A percentile compares a stretch with the other conserved stretches of the same genome.
phyloP scores from a whole-genome alignment of 1,140 invertebrate genomes.

The Cotesia chilonis region DNA sequence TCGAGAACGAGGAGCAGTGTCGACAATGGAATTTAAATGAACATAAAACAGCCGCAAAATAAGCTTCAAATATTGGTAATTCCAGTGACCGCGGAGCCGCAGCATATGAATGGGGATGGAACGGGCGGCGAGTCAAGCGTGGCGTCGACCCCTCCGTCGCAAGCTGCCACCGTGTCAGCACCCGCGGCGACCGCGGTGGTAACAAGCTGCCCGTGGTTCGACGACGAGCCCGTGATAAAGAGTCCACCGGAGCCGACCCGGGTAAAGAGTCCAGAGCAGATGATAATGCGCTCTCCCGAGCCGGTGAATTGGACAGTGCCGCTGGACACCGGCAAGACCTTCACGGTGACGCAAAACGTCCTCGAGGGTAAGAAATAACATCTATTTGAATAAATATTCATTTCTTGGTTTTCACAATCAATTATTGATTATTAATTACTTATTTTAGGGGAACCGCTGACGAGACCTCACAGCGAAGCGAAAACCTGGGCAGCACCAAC shows the following conservation, averaged over 20 bases:
- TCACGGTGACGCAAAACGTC: conserved; percentile 91
- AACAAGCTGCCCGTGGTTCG: conserved; percentile 65
- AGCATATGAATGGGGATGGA: conserved; percentile 58
- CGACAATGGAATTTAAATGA: conserved; percentile 12
- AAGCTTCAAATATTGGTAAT: conserved; percentile 45
- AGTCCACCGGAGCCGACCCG: conserved; percentile 89
- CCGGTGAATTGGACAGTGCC: conserved; percentile 95
- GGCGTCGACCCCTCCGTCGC: conserved; percentile 57
- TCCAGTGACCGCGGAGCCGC: conserved; percentile 63
- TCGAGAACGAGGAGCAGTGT: conserved; percentile 41
- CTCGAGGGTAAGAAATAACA: conserved; percentile 75
- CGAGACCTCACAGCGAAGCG: conserved; percentile 75
- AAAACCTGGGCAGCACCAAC: conserved; percentile 72
- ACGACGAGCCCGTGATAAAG: conserved; percentile 80
- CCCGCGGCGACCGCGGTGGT: conserved; percentile 52
- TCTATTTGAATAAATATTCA: not conserved
- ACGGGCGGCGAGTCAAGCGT: conserved; percentile 61
- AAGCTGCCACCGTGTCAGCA: conserved; percentile 44
- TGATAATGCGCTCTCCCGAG: conserved; percentile 88
- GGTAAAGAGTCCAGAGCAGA: conserved; percentile 92
- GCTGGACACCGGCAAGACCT: conserved; percentile 90
- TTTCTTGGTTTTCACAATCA: not conserved
- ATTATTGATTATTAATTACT: not conserved
- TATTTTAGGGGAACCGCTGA: conserved; percentile 58
- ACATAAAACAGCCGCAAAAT: conserved; percentile 39